Percentiles rank a stretch among this genome's conserved stretches.
These are phyloP conservation scores for Turritopsis rubra DNA, from an alignment of 30 jellyfish, hydroid and myxozoan genomes.

Conservation along the genomic window DNA sequence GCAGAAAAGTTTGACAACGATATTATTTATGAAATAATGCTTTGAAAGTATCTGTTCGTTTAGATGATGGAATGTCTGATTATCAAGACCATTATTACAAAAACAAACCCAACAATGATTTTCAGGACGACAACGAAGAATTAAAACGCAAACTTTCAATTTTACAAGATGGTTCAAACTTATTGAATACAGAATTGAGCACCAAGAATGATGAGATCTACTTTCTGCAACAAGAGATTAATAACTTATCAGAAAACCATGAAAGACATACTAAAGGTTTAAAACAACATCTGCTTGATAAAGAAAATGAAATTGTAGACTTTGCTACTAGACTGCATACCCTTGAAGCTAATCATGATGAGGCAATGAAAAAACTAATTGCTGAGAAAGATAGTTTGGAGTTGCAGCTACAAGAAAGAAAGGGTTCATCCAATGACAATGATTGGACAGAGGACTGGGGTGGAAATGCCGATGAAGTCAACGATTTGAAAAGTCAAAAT, in stretches of 20 bases:
- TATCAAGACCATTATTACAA: not conserved
- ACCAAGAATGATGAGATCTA: conserved; percentile 23
- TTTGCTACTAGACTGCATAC: not conserved
- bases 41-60: no score
- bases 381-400: conserved; percentile 20
- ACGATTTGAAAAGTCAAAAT: conserved; percentile 13
- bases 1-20: no score
- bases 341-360: conserved; percentile 10
- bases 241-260: not conserved
- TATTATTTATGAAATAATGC: no score
- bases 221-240: conserved; percentile 15
- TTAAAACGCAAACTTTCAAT: not conserved
- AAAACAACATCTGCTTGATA: conserved; percentile 27
- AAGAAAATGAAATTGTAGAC: conserved; percentile 26
- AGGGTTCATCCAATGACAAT: not conserved
- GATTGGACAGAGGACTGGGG: conserved; percentile 34
- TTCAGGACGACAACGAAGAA: not conserved
- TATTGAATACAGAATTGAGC: conserved; percentile 13
- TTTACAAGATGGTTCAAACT: not conserved
- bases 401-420: not conserved
- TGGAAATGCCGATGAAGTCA: not conserved
- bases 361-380: conserved; percentile 10
- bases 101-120: not conserved
- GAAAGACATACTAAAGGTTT: conserved; percentile 22
- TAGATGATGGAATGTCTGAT: not conserved